Base-by-base conservation (phyloP, 2,797 vertebrate genomes). In the Phoebastria nigripes region DNA sequence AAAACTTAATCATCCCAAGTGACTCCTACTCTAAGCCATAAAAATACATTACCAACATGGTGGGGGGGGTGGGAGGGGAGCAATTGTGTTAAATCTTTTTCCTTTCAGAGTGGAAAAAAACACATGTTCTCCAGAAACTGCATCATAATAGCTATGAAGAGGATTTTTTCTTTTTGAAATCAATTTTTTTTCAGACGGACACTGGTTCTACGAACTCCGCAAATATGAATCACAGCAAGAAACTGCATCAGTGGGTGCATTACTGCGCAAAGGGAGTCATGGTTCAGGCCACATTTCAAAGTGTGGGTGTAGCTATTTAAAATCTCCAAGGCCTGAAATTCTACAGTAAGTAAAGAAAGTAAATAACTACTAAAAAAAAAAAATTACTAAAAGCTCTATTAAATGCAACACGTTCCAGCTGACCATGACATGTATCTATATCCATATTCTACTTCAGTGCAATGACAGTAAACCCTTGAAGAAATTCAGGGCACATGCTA, bases 51-150 rank as follows among this genome's bases (percentile, higher is more conserved):
- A 83, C 16, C 16, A 65, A 11, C 16, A 28, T 3, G 6, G 11
- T 0, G 3, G 3, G n/a, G 11, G 0, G 3, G 3, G n/a, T 35
- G 20, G 22, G 1, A 11, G 6, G n/a, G 4, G 10, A 73, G 16
- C 2, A 70, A 73, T 3, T 29, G 35, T 19, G 31, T 88, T 59
- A 44, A 58, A 44, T 24, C 4, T 56, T 67, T 70, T 59, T 55
- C 33, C 41, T 65, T 87, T 77, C 29, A 4, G 21, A 82, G n/a
- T 26, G 8, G 59, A 80, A 82, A 82, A 82, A 66, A 29, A 2
- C 2, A 14, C 20, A 15, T 4, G 5, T 59, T 66, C 39, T 66
- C 33, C 67, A 63, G 22, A 71, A 93, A 82, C 2, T 56, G 31
- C 28, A 49, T 37, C 70, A 3, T 15, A 72, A 78, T 1, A 81